phyloP scores from a whole-genome alignment of 2,888 invertebrate genomes.

The Molorchus minor region DNA sequence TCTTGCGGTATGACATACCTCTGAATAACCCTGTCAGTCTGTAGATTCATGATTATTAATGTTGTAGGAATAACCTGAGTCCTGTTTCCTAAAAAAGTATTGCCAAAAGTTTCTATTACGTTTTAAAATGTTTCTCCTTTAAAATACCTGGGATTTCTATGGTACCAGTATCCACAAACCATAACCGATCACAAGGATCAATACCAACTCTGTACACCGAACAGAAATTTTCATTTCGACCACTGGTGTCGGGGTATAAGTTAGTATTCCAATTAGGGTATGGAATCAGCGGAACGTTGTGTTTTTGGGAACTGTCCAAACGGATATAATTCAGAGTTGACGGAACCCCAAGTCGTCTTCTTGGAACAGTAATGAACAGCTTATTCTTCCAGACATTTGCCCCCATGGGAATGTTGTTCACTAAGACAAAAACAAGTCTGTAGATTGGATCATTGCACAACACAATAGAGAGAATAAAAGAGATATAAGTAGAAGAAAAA shows the following conservation, averaged over 20 bases:
- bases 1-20: slow-evolving; percentile 67
- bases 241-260: slow-evolving; percentile 62
- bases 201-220: slow-evolving; percentile 77
- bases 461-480: no score
- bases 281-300: slow-evolving; percentile 67
- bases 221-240: slow-evolving; percentile 60
- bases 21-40: slow-evolving; percentile 69
- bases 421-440: slow-evolving; percentile 54
- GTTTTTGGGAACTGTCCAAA: slow-evolving; percentile 50
- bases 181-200: slow-evolving; percentile 77
- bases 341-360: slow-evolving; percentile 70
- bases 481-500: no score
- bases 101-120: neutral
- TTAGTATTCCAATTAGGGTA: slow-evolving; percentile 70
- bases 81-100: slow-evolving; percentile 59
- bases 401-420: slow-evolving; percentile 75
- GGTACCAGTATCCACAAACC: slow-evolving; percentile 82
- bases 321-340: slow-evolving; percentile 63
- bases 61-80: slow-evolving; percentile 68
- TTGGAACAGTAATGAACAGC: slow-evolving; percentile 76
- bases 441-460: no score
- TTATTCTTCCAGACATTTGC: slow-evolving; percentile 71
- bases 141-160: slow-evolving; percentile 75
- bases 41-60: slow-evolving; percentile 74
- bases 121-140: no score